Percentiles rank a stretch among this genome's conserved stretches.
phyloP scores from a whole-genome alignment of 2,113 vertebrate species.

The Synodontis membranacea region DNA sequence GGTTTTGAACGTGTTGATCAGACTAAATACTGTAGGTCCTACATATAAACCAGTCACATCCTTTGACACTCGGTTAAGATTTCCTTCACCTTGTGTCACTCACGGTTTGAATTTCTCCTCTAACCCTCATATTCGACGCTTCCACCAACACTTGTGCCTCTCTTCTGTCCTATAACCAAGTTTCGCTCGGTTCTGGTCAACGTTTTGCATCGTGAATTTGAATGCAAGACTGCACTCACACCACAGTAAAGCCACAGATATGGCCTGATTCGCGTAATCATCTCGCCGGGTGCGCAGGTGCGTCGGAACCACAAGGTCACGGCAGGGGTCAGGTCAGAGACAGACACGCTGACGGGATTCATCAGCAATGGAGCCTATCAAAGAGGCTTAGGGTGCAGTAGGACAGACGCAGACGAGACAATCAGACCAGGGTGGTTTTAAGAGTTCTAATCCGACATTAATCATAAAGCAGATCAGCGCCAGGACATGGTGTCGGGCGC shows the following conservation, averaged over 20 bases:
- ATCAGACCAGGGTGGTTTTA: background rate
- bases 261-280: constrained; percentile 13
- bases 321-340: constrained; percentile 20
- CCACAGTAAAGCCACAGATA: background rate
- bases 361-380: constrained; percentile 14
- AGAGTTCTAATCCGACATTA: constrained; percentile 1
- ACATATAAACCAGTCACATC: too few species aligned
- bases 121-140: background rate
- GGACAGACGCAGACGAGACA: background rate
- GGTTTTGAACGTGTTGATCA: too few species aligned
- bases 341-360: constrained; percentile 22
- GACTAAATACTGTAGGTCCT: too few species aligned
- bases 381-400: constrained; percentile 21
- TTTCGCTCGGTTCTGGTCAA: too few species aligned
- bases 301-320: constrained; percentile 1
- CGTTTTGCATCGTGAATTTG: too few species aligned
- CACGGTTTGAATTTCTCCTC: too few species aligned
- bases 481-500: background rate
- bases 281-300: background rate
- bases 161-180: too few species aligned
- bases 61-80: too few species aligned
- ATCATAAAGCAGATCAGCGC: constrained; percentile 26
- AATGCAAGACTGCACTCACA: background rate
- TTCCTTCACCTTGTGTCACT: too few species aligned
- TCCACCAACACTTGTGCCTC: background rate